Conservation (phyloP, 2,113 vertebrate species). For the Terrapene triunguis region DNA sequence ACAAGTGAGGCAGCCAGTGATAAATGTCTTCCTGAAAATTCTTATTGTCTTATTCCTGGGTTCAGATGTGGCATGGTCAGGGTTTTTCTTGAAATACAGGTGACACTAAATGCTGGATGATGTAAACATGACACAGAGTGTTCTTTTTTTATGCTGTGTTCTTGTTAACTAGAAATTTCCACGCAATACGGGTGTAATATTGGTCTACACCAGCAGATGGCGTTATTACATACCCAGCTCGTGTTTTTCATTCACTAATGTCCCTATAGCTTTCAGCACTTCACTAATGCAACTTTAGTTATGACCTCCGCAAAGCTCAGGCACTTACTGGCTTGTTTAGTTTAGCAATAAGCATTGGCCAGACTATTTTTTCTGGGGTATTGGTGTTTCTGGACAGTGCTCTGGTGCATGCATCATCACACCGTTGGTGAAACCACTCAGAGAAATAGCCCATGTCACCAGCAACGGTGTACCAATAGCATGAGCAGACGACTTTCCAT, state of each 20-base stretch:
- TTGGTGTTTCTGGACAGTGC: background rate
- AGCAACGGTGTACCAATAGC: rapidly evolving
- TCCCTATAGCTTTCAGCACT: background rate
- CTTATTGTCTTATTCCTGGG: background rate
- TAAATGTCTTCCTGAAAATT: background rate
- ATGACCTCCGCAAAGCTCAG: background rate
- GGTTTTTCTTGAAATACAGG: rapidly evolving
- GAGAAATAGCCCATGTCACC: background rate
- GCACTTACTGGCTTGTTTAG: conserved; percentile 3
- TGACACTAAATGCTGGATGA: rapidly evolving
- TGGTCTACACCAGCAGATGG: conserved; percentile 52
- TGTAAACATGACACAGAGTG: background rate
- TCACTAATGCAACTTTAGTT: background rate
- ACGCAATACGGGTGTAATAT: background rate
- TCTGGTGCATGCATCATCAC: background rate
- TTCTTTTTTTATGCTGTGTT: background rate
- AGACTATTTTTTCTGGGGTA: background rate
- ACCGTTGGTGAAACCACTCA: background rate
- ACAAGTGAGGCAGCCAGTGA: background rate
- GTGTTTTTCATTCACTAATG: background rate
- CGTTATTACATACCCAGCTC: conserved; percentile 11
- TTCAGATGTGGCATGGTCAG: background rate
- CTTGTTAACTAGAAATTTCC: background rate
- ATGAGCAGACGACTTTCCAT: background rate
- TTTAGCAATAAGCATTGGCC: background rate